Evolutionary conservation across 2,113 vertebrate species (phyloP).

Genomic region (Benitochromis conjunctus): DNA sequence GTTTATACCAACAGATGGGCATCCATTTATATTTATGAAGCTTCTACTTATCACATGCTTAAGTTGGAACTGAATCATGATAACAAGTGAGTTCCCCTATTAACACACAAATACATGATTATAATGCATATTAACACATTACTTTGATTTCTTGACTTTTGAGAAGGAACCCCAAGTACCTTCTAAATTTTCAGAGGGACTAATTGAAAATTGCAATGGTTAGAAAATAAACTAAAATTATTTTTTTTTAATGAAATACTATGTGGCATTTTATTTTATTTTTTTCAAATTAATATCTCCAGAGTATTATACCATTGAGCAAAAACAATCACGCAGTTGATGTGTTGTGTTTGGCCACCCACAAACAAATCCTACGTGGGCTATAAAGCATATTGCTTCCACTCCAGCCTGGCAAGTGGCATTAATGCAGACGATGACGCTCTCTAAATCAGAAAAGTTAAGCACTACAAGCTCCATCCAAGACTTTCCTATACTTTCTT

Average conservation of each 20-base stretch:
- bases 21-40: background rate
- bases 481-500: background rate
- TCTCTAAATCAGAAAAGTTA: background rate
- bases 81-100: background rate
- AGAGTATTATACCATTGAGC: conserved; percentile 1
- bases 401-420: background rate
- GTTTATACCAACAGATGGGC: background rate
- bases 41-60: background rate
- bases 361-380: background rate
- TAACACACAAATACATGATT: background rate
- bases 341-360: background rate
- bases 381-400: background rate
- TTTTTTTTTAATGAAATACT: background rate
- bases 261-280: background rate
- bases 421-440: background rate
- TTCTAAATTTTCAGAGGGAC: background rate
- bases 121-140: background rate
- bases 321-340: background rate
- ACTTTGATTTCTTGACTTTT: background rate
- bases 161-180: background rate
- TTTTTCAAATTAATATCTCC: background rate
- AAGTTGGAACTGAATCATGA: background rate
- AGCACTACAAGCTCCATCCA: background rate
- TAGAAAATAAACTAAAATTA: background rate
- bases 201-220: conserved; percentile 14